Evolutionary conservation across 1,140 invertebrate species (phyloP).

Genomic region (Heliconius hewitsoni): DNA sequence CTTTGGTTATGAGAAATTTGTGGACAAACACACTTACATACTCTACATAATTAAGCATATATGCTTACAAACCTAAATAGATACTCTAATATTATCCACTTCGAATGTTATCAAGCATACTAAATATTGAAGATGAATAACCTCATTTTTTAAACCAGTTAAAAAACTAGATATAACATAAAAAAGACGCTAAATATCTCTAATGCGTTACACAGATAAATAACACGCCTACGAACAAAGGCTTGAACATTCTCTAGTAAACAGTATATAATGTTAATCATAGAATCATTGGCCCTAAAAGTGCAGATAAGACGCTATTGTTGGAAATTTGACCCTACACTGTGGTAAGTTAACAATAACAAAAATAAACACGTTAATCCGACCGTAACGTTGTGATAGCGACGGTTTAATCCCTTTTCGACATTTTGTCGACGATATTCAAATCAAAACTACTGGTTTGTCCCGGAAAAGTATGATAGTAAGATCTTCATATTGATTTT

Average conservation of each 20-base stretch:
- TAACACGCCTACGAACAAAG: not conserved
- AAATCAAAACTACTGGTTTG: not conserved
- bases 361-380: conserved; percentile 62
- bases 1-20: too few species aligned
- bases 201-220: not conserved
- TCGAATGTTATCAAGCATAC: too few species aligned
- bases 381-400: conserved; percentile 63
- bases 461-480: too few species aligned
- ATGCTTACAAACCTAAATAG: too few species aligned
- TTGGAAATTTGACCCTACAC: conserved; percentile 34
- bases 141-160: too few species aligned
- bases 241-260: not conserved
- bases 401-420: conserved; percentile 29
- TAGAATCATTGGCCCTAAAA: conserved; percentile 43
- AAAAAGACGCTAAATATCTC: not conserved
- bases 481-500: too few species aligned
- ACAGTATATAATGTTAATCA: not conserved
- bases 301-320: conserved; percentile 43
- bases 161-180: too few species aligned
- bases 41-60: too few species aligned
- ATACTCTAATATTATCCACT: too few species aligned
- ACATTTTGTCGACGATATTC: not conserved
- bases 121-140: too few species aligned
- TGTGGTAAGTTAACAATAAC: conserved; percentile 50
- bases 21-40: not conserved